These are phyloP conservation scores for Notolepis coatsorum DNA, from an alignment of 2,797 vertebrate genomes.

Conservation along the genomic window DNA sequence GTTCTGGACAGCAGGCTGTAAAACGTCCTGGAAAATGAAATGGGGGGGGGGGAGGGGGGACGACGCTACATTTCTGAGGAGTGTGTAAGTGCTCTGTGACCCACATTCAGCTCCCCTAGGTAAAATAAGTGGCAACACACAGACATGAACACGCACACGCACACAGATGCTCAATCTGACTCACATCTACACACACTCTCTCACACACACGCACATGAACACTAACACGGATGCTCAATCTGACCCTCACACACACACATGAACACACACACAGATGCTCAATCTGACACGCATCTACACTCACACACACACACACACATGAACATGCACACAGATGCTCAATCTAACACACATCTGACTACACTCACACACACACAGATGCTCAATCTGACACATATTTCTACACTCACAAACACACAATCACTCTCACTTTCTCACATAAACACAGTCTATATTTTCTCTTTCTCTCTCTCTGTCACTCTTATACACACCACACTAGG, in stretches of 20 bases:
- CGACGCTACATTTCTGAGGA: constrained; percentile 51
- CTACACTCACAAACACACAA: neutral
- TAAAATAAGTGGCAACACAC: constrained; percentile 50
- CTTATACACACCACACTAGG: constrained; percentile 2
- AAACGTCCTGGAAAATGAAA: constrained; percentile 36
- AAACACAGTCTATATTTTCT: constrained; percentile 1
- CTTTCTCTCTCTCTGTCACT: neutral
- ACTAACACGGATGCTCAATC: neutral
- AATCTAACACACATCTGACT: constrained; percentile 4
- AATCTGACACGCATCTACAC: neutral
- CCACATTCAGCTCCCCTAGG: constrained; percentile 67
- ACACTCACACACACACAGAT: constrained; percentile 8
- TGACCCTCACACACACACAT: constrained; percentile 8
- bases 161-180: constrained; percentile 27
- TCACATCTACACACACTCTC: neutral
- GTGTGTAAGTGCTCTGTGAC: constrained; percentile 71
- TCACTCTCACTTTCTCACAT: constrained; percentile 2
- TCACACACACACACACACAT: neutral
- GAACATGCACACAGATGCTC: neutral
- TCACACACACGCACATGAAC: neutral
- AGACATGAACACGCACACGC: neutral
- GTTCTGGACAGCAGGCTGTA: constrained; percentile 50
- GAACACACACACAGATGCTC: constrained; percentile 6
- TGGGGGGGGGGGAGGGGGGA: neutral
- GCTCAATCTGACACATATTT: neutral